Percentiles rank a stretch among this genome's conserved stretches.
phyloP scores from a whole-genome alignment of 2,113 vertebrate genomes.

The Larimichthys crocea region DNA sequence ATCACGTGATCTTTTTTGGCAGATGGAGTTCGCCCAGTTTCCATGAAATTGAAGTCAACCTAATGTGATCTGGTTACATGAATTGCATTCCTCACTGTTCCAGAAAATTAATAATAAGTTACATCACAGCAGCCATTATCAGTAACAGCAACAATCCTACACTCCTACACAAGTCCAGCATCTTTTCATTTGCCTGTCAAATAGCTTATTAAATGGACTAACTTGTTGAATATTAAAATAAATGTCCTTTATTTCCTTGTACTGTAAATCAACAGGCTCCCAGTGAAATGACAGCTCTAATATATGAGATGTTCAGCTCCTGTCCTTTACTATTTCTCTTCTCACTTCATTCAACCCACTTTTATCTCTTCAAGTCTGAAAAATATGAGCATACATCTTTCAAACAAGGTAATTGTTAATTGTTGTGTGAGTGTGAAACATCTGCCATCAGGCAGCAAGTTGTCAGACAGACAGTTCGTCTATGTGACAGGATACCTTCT shows the following conservation, averaged over 20 bases:
- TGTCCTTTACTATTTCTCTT: slow-evolving; percentile 14
- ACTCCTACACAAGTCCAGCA: too few species aligned
- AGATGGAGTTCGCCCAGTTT: too few species aligned
- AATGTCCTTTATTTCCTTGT: neutral
- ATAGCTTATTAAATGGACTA: neutral
- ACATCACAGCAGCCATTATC: too few species aligned
- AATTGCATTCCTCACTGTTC: neutral
- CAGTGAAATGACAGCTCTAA: neutral
- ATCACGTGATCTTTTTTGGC: too few species aligned
- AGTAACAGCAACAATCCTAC: too few species aligned
- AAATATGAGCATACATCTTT: slow-evolving; percentile 37
- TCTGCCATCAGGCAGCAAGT: neutral
- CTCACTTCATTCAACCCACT: slow-evolving; percentile 32
- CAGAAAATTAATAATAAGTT: neutral
- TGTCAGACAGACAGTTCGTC: slow-evolving; percentile 20
- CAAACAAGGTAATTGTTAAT: slow-evolving; percentile 21
- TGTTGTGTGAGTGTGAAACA: slow-evolving; percentile 18
- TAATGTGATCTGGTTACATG: neutral
- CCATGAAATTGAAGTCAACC: too few species aligned
- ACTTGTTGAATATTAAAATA: neutral
- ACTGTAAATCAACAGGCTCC: neutral
- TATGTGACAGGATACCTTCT: slow-evolving; percentile 23
- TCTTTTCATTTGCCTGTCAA: neutral
- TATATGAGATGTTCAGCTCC: neutral
- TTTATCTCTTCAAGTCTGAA: slow-evolving; percentile 22